These are phyloP conservation scores for Psilopogon haemacephalus DNA, from an alignment of 2,113 vertebrate genomes.

Conservation along the genomic window DNA sequence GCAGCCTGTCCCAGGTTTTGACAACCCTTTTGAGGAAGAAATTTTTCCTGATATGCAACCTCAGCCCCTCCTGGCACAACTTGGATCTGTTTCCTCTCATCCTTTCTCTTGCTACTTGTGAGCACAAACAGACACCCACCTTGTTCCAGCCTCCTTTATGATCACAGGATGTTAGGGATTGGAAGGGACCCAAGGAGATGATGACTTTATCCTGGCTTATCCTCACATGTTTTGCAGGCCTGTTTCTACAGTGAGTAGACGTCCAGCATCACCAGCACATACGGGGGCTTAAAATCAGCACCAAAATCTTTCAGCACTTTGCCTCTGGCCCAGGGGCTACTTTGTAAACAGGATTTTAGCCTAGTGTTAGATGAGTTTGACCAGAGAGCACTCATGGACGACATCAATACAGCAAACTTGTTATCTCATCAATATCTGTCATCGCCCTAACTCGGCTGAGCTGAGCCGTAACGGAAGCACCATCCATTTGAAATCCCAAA, in stretches of 20 bases:
- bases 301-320: not conserved
- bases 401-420: not conserved
- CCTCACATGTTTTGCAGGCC: not conserved
- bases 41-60: too few species aligned
- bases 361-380: not conserved
- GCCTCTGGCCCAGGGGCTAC: not conserved
- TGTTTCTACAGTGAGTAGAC: rapidly evolving
- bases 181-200: too few species aligned
- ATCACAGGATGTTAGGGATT: too few species aligned
- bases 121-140: too few species aligned
- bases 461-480: not conserved
- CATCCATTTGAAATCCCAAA: conserved; percentile 50
- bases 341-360: not conserved
- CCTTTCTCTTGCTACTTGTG: too few species aligned
- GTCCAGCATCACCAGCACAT: not conserved
- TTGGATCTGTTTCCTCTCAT: too few species aligned
- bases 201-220: not conserved
- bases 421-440: conserved; percentile 52
- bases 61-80: too few species aligned
- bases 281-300: not conserved
- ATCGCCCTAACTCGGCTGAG: not conserved
- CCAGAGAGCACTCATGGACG: not conserved
- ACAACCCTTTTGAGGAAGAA: too few species aligned
- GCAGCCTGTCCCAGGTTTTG: too few species aligned
- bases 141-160: too few species aligned